Evolutionary conservation across 1,140 invertebrate species (phyloP).

Genomic region (Batillaria attramentaria): DNA sequence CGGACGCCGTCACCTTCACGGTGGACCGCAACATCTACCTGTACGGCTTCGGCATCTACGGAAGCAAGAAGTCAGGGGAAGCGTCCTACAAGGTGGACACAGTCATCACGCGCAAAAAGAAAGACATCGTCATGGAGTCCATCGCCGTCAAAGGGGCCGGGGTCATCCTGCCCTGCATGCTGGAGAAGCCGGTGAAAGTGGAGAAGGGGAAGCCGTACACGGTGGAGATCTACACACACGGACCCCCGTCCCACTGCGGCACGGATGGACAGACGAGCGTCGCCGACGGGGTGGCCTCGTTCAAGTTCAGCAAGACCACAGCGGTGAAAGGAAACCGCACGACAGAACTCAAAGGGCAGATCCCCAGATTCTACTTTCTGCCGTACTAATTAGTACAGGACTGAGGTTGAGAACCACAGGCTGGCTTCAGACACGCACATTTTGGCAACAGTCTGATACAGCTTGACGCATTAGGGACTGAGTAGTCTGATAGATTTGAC

Average conservation of each 20-base stretch:
- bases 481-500: too few species aligned
- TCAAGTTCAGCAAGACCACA: conserved; percentile 32
- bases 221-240: conserved; percentile 37
- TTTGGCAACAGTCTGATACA: too few species aligned
- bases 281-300: conserved; percentile 6
- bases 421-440: too few species aligned
- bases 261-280: conserved; percentile 25
- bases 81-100: conserved; percentile 36
- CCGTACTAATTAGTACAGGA: too few species aligned
- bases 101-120: conserved; percentile 35
- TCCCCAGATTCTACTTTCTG: conserved; percentile 44
- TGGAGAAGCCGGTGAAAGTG: conserved; percentile 32
- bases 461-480: too few species aligned
- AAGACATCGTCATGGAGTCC: conserved; percentile 40
- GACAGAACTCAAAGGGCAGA: conserved; percentile 28
- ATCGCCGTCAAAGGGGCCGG: conserved; percentile 40
- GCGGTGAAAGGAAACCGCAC: conserved; percentile 35
- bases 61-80: conserved; percentile 32
- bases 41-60: conserved; percentile 44
- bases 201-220: conserved; percentile 37
- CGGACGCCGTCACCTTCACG: conserved; percentile 38
- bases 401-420: too few species aligned
- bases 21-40: conserved; percentile 30
- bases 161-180: conserved; percentile 42
- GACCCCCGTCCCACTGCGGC: conserved; percentile 36